phyloP scores from a whole-genome alignment of 2,888 invertebrate species.

The Proisotoma minuta region DNA sequence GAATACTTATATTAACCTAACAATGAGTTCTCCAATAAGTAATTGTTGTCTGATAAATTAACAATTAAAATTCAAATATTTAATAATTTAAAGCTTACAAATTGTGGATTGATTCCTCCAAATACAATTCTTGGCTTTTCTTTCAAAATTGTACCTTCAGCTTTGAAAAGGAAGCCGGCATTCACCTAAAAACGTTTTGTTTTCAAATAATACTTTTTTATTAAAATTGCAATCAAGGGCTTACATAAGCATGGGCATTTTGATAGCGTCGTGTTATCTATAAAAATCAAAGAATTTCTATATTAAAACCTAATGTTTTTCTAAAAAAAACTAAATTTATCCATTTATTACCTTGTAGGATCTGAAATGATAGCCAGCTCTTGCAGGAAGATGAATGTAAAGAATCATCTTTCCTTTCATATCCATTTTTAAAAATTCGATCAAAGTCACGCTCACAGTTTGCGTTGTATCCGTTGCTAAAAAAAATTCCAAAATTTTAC shows the following conservation, averaged over 20 bases:
- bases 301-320: background rate
- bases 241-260: conserved; percentile 42
- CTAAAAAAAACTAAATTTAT: background rate
- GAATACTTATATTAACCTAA: no score
- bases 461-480: conserved; percentile 3
- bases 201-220: no score
- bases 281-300: background rate
- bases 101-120: conserved; percentile 30
- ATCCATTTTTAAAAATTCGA: conserved; percentile 30
- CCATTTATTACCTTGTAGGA: conserved; percentile 28
- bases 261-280: conserved; percentile 41
- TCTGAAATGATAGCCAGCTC: conserved; percentile 27
- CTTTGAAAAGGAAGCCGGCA: conserved; percentile 36
- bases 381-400: conserved; percentile 25
- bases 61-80: no score
- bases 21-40: no score
- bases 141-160: conserved; percentile 11
- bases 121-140: conserved; percentile 31
- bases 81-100: conserved; percentile 24
- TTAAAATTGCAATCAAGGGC: no score
- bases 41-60: no score
- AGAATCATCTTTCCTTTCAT: conserved; percentile 30
- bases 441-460: conserved; percentile 11
- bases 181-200: no score
- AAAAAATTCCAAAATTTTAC: background rate